Conservation (phyloP, 2,888 invertebrate species). For the Drosophila affinis region DNA sequence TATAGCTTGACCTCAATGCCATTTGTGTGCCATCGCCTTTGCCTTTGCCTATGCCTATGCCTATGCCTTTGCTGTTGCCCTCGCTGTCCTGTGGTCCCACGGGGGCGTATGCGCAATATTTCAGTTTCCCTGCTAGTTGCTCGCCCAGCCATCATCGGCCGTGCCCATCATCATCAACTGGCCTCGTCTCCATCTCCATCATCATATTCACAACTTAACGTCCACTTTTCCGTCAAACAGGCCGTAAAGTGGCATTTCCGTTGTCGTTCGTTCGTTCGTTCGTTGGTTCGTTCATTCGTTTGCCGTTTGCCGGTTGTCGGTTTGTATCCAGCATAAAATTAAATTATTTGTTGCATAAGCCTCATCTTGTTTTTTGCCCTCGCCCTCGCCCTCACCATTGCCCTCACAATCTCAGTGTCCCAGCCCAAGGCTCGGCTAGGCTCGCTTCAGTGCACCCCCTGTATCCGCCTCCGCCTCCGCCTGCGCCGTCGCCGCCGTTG, state of each 20-base stretch:
- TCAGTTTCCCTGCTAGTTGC: conserved; percentile 42
- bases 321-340: conserved; percentile 76
- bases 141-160: conserved; percentile 35
- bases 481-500: no score
- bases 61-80: background rate
- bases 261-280: conserved; percentile 53
- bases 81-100: conserved; percentile 32
- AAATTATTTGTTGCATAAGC: conserved; percentile 79
- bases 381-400: background rate
- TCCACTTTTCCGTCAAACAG: conserved; percentile 77
- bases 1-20: conserved; percentile 69
- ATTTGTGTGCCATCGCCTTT: conserved; percentile 3
- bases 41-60: background rate
- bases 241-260: conserved; percentile 79
- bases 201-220: conserved; percentile 77
- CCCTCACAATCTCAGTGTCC: background rate
- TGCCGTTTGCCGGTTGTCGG: conserved; percentile 47
- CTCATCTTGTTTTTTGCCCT: conserved; percentile 18
- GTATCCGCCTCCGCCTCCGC: background rate
- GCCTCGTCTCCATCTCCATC: conserved; percentile 63
- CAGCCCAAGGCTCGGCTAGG: background rate
- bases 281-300: conserved; percentile 14
- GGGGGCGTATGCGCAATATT: conserved; percentile 68
- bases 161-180: conserved; percentile 43
- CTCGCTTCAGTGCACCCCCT: background rate